A percentile compares a stretch with the other conserved stretches of the same genome.
phyloP scores from a whole-genome alignment of 2,797 vertebrate genomes.

The Esox lucius region DNA sequence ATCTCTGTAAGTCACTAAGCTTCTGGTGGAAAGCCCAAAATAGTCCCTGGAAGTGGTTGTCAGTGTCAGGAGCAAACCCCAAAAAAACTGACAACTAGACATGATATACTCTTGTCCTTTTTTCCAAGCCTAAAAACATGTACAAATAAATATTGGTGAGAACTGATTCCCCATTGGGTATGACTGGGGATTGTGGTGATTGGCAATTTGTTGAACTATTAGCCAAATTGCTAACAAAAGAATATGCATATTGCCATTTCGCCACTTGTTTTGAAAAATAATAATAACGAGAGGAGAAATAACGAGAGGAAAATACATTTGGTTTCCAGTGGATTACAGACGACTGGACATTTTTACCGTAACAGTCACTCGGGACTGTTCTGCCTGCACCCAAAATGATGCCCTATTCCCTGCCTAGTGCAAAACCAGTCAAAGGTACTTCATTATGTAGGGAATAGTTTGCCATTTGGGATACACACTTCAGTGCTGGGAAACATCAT shows the following conservation, averaged over 20 bases:
- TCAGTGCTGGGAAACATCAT: neutral
- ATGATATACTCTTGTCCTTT: neutral
- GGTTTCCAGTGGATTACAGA: slow-evolving; percentile 2
- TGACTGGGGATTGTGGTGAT: neutral
- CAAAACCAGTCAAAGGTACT: neutral
- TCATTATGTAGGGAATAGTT: neutral
- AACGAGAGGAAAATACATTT: neutral
- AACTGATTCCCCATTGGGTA: neutral
- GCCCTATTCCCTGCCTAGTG: neutral
- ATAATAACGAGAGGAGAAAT: neutral
- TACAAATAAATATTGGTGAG: neutral
- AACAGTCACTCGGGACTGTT: neutral
- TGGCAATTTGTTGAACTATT: neutral
- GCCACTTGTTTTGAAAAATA: neutral
- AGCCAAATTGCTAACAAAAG: neutral
- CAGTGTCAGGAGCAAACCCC: neutral
- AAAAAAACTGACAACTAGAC: neutral
- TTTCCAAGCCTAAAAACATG: neutral
- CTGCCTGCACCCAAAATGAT: neutral
- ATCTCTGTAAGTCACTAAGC: slow-evolving; percentile 2
- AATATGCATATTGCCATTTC: too few relatives aligned
- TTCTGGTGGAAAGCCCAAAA: neutral
- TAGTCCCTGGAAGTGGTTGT: neutral
- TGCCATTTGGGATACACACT: neutral
- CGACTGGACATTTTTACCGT: too few relatives aligned